These are phyloP conservation scores for Pseudochaenichthys georgianus DNA, from an alignment of 2,797 vertebrate genomes.

Conservation along the genomic window DNA sequence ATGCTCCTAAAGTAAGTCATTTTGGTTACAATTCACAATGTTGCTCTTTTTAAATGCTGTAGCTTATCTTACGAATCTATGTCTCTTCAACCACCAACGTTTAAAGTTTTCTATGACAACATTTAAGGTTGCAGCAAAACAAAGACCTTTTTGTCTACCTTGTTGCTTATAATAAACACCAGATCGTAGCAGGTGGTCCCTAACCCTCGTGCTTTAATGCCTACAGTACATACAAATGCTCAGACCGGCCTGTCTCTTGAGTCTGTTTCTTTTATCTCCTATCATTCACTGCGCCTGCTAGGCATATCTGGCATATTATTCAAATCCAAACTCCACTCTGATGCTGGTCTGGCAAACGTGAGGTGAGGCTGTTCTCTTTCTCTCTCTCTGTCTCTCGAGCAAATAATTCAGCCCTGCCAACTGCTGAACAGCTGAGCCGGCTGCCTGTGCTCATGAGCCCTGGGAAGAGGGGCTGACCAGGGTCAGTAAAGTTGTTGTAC, in stretches of 20 bases:
- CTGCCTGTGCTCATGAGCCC: slow-evolving; percentile 32
- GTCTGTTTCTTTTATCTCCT: slow-evolving; percentile 22
- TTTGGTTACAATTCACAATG: no score
- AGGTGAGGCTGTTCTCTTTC: slow-evolving; percentile 26
- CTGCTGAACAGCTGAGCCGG: slow-evolving; percentile 51
- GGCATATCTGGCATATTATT: slow-evolving; percentile 24
- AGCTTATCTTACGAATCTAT: no score
- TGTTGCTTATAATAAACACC: slow-evolving; percentile 10
- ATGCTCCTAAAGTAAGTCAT: neutral
- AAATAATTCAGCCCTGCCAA: slow-evolving; percentile 44
- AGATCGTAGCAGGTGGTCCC: neutral
- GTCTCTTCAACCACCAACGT: no score
- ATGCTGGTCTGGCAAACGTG: slow-evolving; percentile 34
- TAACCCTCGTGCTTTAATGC: neutral
- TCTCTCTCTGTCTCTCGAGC: slow-evolving; percentile 8
- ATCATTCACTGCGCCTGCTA: neutral
- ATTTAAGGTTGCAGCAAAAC: neutral
- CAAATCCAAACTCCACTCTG: slow-evolving; percentile 19
- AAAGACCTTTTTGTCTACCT: slow-evolving; percentile 9
- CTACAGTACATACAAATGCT: neutral
- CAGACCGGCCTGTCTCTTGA: neutral
- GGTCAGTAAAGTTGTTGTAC: slow-evolving; percentile 12
- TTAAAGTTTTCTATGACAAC: no score
- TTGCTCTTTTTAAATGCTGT: no score
- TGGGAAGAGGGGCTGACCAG: neutral